Conservation (phyloP, 2,888 invertebrate genomes). For the Cartodere bifasciata region DNA sequence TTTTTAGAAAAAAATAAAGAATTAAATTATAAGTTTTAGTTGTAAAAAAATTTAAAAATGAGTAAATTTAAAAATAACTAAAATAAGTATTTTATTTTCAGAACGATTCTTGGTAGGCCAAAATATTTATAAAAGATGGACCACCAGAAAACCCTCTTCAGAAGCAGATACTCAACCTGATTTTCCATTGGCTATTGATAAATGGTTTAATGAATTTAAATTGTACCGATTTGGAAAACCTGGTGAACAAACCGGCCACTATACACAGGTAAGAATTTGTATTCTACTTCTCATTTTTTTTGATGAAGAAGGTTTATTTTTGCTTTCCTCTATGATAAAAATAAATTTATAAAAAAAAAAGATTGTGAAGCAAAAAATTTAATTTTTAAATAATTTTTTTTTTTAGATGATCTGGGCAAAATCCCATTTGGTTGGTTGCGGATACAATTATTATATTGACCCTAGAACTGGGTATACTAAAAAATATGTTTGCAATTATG, state of each 20-base stretch:
- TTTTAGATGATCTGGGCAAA: slow-evolving; percentile 78
- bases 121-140: slow-evolving; percentile 74
- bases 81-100: slow-evolving; percentile 24
- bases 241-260: slow-evolving; percentile 65
- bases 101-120: slow-evolving; percentile 75
- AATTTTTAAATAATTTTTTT: slow-evolving; percentile 9
- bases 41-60: too few species aligned
- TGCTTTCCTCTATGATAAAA: neutral
- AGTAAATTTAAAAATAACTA: too few species aligned
- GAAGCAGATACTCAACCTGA: slow-evolving; percentile 52
- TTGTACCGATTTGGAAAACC: slow-evolving; percentile 38
- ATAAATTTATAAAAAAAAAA: slow-evolving; percentile 1
- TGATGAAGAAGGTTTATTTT: too few species aligned
- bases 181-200: slow-evolving; percentile 57
- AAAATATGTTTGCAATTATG: slow-evolving; percentile 27
- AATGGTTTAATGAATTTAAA: slow-evolving; percentile 73
- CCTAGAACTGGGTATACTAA: slow-evolving; percentile 54
- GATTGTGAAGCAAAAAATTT: slow-evolving; percentile 3
- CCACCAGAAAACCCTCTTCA: slow-evolving; percentile 48
- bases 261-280: slow-evolving; percentile 72
- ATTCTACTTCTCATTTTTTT: too few species aligned
- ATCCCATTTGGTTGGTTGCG: slow-evolving; percentile 76
- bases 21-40: too few species aligned
- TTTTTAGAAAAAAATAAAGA: too few species aligned
- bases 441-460: slow-evolving; percentile 72